Percentiles rank a stretch among this genome's conserved stretches.
These are phyloP conservation scores for Thaumetopoea pityocampa DNA, from an alignment of 1,140 invertebrate species.

Conservation along the genomic window DNA sequence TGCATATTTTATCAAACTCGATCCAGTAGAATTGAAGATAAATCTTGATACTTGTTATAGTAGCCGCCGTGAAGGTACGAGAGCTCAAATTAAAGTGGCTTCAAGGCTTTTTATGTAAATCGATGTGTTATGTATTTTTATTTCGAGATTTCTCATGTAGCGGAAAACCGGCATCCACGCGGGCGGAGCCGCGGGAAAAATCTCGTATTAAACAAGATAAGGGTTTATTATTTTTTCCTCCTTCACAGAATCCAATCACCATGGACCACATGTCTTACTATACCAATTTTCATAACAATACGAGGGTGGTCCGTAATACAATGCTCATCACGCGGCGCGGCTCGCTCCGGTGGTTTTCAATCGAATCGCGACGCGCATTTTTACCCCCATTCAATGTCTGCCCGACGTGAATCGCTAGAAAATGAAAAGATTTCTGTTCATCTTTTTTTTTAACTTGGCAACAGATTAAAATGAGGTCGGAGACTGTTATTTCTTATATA, in stretches of 20 bases:
- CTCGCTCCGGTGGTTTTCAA: slow-evolving; percentile 59
- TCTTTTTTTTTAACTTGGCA: slow-evolving; percentile 32
- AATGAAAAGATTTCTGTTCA: slow-evolving; percentile 56
- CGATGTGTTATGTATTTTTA: too few species aligned
- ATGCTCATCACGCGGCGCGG: slow-evolving; percentile 44
- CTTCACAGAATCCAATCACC: slow-evolving; percentile 7
- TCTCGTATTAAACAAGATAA: too few species aligned
- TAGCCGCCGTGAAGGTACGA: too few species aligned
- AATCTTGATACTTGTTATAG: too few species aligned
- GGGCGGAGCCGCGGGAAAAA: too few species aligned
- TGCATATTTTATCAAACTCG: too few species aligned
- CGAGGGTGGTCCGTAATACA: slow-evolving; percentile 30
- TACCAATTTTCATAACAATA: slow-evolving; percentile 56
- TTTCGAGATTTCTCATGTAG: too few species aligned
- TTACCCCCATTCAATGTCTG: slow-evolving; percentile 45
- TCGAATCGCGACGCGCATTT: slow-evolving; percentile 34
- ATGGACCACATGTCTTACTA: slow-evolving; percentile 14
- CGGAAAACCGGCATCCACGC: too few species aligned
- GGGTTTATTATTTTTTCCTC: too few species aligned
- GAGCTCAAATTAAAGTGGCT: too few species aligned
- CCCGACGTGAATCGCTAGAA: slow-evolving; percentile 40
- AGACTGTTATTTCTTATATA: slow-evolving; percentile 2
- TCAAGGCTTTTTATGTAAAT: too few species aligned
- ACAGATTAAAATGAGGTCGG: slow-evolving; percentile 35
- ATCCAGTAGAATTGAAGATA: too few species aligned